Evolutionary conservation across 2,113 vertebrate genomes (phyloP), one percentile per base, ranked within the genome.

Genomic region (Sciurus niger): DNA sequence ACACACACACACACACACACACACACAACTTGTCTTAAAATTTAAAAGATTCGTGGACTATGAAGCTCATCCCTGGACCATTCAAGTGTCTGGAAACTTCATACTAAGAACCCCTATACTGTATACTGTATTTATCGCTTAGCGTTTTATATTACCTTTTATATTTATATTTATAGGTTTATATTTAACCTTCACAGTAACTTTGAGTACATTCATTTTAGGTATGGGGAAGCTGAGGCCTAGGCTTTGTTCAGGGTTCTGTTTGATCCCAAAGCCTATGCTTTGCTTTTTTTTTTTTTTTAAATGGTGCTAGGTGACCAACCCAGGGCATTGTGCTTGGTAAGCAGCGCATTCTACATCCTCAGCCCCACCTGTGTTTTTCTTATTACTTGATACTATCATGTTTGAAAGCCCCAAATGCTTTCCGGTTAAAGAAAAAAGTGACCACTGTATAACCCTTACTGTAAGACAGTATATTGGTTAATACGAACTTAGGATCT

Each of bases 161-260:
- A 37, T 37, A 37, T 37, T 37, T 37, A 37, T 37, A 37, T 37
- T 37, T 37, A 37, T 37, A 37, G 37, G 37, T 37, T 37, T 37
- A 37, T 37, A 37, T 96, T 79, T 96, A 72, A 83, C 70, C 43
- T 86, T 92, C 70, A 79, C 16, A 55, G 1, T 91, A 55, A 89
- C 32, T 55, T 40, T 68, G 58, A 30, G 30, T 65, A 72, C 30
- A 10, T 25, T 84, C 13, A 4, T 77, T 85, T 92, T 96, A 37
- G 53, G 16, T 51, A 34, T 53, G 25, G 14, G 13, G 20, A 94
- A 92, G 67, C 43, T 70, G 65, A 84, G 83, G 4, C 25, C 60
- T 51, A 18, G 53, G 92, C 25, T 43, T 68, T 89, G 2, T 86
- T 90, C 51, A 82, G 43, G 18, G 12, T 28, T 77, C 34, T 46